These are phyloP conservation scores for Panopea generosa DNA, from an alignment of 2,888 invertebrate species.

Conservation along the genomic window DNA sequence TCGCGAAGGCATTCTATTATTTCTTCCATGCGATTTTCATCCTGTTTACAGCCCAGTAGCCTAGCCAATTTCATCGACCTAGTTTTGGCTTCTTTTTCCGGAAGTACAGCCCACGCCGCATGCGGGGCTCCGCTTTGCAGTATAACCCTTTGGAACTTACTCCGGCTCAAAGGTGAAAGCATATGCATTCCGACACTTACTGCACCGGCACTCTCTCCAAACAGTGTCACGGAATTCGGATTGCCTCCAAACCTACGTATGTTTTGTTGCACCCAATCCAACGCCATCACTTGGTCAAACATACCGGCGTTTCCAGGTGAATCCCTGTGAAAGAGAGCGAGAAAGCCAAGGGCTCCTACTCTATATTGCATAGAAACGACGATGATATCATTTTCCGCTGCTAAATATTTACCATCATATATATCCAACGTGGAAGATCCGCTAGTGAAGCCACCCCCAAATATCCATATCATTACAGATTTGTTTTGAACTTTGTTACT, in stretches of 20 bases:
- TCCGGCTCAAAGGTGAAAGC: conserved; percentile 95
- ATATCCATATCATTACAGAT: conserved; percentile 97
- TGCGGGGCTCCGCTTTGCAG: conserved; percentile 97
- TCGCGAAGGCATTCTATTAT: conserved; percentile 92
- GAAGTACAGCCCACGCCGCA: conserved; percentile 96
- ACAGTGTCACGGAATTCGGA: conserved; percentile 95
- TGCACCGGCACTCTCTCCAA: conserved; percentile 98
- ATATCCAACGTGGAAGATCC: conserved; percentile 96
- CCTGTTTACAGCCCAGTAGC: conserved; percentile 92
- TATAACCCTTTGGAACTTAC: conserved; percentile 92
- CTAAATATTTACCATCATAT: conserved; percentile 96
- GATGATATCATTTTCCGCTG: conserved; percentile 94
- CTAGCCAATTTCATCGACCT: conserved; percentile 94
- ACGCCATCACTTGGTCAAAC: conserved; percentile 97
- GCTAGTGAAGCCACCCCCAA: conserved; percentile 89
- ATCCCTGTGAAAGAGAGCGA: conserved; percentile 87
- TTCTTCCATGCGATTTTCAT: conserved; percentile 85
- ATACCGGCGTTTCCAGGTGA: conserved; percentile 97
- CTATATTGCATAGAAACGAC: conserved; percentile 98
- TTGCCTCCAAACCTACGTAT: conserved; percentile 88
- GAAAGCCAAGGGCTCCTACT: conserved; percentile 93
- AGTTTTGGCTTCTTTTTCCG: conserved; percentile 91
- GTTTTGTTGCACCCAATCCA: conserved; percentile 86
- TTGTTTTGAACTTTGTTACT: conserved; percentile 86
- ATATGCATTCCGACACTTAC: conserved; percentile 93